Evolutionary conservation across 2,797 vertebrate genomes (phyloP).

Genomic region (Ciconia nigra): DNA sequence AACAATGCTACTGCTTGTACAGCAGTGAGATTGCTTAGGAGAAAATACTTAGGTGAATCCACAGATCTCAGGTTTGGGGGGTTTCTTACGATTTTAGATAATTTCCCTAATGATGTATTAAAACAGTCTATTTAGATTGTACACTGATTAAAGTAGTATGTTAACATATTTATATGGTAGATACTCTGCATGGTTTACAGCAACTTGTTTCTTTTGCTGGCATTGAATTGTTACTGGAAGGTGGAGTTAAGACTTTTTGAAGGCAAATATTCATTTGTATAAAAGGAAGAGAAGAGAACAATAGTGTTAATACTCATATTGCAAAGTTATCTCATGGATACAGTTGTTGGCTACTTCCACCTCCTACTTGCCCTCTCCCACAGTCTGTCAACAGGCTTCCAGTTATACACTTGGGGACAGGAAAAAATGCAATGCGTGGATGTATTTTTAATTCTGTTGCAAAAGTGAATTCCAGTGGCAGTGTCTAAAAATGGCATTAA

Average conservation of each 20-base stretch:
- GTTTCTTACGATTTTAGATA: not conserved
- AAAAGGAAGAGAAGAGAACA: not conserved
- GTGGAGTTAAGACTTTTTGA: not conserved
- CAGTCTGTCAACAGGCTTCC: not conserved
- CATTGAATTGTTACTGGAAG: not conserved
- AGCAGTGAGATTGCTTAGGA: not conserved
- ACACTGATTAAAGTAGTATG: not conserved
- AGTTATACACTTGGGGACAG: not conserved
- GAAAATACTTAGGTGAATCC: not conserved
- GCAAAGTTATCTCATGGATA: not conserved
- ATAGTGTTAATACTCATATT: not conserved
- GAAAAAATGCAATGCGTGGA: not conserved
- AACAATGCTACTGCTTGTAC: not conserved
- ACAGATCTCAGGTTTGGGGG: not conserved
- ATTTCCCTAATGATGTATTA: not conserved
- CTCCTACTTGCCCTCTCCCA: not conserved
- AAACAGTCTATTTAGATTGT: not conserved
- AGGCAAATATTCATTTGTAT: not conserved
- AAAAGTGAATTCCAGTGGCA: slow-evolving; percentile 6
- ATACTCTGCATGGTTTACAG: not conserved
- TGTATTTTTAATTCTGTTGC: not conserved
- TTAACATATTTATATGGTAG: not conserved
- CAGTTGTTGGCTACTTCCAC: not conserved
- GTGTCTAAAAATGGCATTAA: not conserved
- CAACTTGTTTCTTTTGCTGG: not conserved